Percentiles rank a stretch among this genome's conserved stretches.
Evolutionary conservation across 1,140 invertebrate genomes (phyloP).

Genomic region (Subanguina moxae): DNA sequence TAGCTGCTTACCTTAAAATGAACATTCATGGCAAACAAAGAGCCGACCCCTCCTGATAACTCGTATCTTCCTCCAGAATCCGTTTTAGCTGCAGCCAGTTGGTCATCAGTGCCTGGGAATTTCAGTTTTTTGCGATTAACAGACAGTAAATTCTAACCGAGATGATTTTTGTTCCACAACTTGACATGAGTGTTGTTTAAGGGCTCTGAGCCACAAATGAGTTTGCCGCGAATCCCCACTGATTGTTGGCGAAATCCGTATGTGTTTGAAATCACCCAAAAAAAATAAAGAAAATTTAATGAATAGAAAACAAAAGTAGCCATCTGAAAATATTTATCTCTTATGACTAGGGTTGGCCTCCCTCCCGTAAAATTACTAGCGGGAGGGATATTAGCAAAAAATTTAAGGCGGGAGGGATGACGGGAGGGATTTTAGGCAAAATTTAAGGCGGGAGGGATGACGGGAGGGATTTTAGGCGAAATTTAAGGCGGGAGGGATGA

Average conservation of each 20-base stretch:
- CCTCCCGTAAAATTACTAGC: too few species aligned
- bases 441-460: too few species aligned
- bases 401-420: too few species aligned
- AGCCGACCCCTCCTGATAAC: conserved; percentile 28
- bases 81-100: conserved; percentile 34
- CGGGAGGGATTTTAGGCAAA: too few species aligned
- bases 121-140: background rate
- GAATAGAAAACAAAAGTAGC: too few species aligned
- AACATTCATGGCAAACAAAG: conserved; percentile 27
- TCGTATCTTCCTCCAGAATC: conserved; percentile 33
- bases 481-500: too few species aligned
- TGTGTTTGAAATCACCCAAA: background rate
- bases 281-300: too few species aligned
- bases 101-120: conserved; percentile 34
- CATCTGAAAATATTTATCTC: too few species aligned
- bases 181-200: conserved; percentile 35
- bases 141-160: conserved; percentile 20
- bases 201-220: conserved; percentile 34
- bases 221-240: conserved; percentile 35
- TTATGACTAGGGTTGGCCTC: too few species aligned
- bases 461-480: too few species aligned
- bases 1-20: conserved; percentile 24
- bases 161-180: conserved; percentile 40
- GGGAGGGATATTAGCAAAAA: too few species aligned
- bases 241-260: conserved; percentile 36